phyloP scores from a whole-genome alignment of 1,140 invertebrate species.

The Drosophila quadrilineata region DNA sequence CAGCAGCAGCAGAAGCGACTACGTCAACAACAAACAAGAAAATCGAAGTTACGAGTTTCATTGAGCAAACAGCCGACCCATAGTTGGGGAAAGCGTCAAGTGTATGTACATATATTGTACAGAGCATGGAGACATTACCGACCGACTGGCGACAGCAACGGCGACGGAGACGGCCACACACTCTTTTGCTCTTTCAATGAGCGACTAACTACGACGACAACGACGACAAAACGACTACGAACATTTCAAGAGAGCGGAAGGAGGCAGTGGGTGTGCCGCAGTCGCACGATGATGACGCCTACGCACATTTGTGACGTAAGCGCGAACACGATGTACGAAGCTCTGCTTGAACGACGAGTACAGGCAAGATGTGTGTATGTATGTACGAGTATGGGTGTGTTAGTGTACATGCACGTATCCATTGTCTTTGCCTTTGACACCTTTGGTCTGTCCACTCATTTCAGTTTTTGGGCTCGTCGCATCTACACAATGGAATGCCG shows the following conservation, averaged over 20 bases:
- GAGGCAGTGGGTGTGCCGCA: constrained; percentile 74
- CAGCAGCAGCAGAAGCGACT: constrained; percentile 28
- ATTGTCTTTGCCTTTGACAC: constrained; percentile 60
- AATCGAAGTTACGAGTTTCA: constrained; percentile 72
- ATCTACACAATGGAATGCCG: constrained; percentile 26
- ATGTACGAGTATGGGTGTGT: constrained; percentile 4
- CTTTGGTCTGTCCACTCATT: constrained; percentile 61
- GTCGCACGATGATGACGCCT: constrained; percentile 76
- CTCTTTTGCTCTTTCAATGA: constrained; percentile 35
- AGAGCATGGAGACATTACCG: constrained; percentile 63
- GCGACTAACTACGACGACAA: not conserved
- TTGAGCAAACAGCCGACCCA: constrained; percentile 60
- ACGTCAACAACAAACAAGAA: constrained; percentile 54
- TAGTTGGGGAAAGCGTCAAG: constrained; percentile 53
- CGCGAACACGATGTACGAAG: constrained; percentile 34
- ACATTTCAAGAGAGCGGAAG: constrained; percentile 13
- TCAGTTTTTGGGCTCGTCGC: constrained; percentile 61
- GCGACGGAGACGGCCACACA: constrained; percentile 5
- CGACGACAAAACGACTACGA: not conserved
- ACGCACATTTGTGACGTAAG: constrained; percentile 80
- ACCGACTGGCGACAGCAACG: constrained; percentile 55
- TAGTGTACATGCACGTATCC: constrained; percentile 43
- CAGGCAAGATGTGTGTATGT: constrained; percentile 14
- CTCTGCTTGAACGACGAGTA: not conserved
- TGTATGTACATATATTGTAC: too few species aligned